Evolutionary conservation across 2,888 invertebrate species (phyloP), one percentile per base, ranked within the genome.

Genomic region (Hemistola chrysoprasaria): DNA sequence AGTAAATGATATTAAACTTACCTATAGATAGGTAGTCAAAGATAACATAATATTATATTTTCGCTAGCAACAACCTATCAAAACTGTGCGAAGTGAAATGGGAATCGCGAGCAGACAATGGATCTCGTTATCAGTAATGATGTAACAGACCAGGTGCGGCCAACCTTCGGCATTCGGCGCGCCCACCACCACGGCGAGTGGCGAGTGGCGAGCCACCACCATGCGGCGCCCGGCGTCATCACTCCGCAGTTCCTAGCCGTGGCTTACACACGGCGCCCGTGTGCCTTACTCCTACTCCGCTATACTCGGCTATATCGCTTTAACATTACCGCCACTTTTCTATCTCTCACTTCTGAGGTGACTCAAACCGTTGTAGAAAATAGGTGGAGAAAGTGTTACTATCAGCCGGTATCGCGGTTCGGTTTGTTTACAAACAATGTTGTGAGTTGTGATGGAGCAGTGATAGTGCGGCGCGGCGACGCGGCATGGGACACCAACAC

Each of bases 241-340:
- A 24, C 37, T 28, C 25, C 39, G 51, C 74, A 80, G 81, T 80
- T 57, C 67, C 70, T 60, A 73, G 71, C 69, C 50, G 81, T 71
- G 76, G 79, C 80, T 79, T 68, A 59, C 35, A 40, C 62, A 50
- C 46, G 62, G 58, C 72, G 55, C 77, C 56, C 76, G 84, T 75
- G 84, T 78, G 75, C 75, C 67, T 73, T 70, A 55, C 43, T 20
- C 6, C 37, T 34, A 45, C 44, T 46, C 32, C 16, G 4, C 16
- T 16, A 16, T 34, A 45, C 44, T 46, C 32, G 3, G 4, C 16
- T 16, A 16, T 16, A 16, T 3, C 16, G 16, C 16, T 2, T n/a
- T n/a, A n/a, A n/a, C n/a, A n/a, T n/a, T n/a, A n/a, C n/a, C n/a
- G n/a, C n/a, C 2, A 16, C 16, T 3, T 16, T 16, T 16, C 16